phyloP scores from a whole-genome alignment of 2,797 vertebrate species.

The Crenuchus spilurus region DNA sequence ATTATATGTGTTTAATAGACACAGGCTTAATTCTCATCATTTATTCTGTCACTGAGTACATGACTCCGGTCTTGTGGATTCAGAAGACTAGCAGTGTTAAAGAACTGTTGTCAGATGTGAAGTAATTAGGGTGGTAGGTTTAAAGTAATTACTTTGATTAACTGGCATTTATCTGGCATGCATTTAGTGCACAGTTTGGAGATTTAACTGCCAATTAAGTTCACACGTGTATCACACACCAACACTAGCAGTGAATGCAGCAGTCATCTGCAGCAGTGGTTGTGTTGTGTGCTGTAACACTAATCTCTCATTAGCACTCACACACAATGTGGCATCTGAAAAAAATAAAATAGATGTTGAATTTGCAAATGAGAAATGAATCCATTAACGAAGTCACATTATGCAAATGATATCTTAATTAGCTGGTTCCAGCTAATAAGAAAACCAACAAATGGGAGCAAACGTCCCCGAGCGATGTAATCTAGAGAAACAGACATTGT shows the following conservation, averaged over 20 bases:
- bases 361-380: constrained; percentile 30
- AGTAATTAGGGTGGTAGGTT: not conserved
- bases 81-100: not conserved
- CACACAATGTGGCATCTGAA: not conserved
- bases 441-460: constrained; percentile 31
- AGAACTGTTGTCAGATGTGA: not conserved
- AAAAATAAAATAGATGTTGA: constrained; percentile 17
- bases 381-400: constrained; percentile 16
- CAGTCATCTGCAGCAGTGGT: not conserved
- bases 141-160: constrained; percentile 1
- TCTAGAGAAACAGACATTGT: constrained; percentile 7
- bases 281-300: constrained; percentile 10
- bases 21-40: not conserved
- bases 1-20: constrained; percentile 9
- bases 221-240: not conserved
- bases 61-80: not conserved
- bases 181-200: not conserved
- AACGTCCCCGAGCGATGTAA: constrained; percentile 17
- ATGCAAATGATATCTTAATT: constrained; percentile 33
- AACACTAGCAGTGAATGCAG: not conserved
- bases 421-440: constrained; percentile 18
- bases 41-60: not conserved
- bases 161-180: not conserved
- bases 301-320: constrained; percentile 13
- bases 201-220: constrained; percentile 24